Evolutionary conservation across 2,797 vertebrate species (phyloP).

Genomic region (Petrocephalus schoutedeni): DNA sequence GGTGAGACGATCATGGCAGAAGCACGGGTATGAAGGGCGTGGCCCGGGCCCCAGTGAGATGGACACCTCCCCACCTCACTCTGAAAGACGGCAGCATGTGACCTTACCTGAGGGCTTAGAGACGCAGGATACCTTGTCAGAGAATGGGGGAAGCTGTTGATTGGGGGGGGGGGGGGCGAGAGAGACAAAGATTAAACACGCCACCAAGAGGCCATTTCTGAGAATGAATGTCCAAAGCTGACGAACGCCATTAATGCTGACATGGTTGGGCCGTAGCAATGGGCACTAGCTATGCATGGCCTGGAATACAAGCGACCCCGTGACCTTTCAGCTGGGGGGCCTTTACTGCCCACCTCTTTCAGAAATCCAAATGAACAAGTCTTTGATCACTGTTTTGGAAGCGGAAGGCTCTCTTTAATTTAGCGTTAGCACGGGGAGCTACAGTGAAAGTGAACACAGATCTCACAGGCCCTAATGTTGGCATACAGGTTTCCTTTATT

Average conservation of each 20-base stretch:
- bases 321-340: neutral
- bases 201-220: neutral
- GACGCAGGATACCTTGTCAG: slow-evolving; percentile 78
- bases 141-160: slow-evolving; percentile 89
- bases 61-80: neutral
- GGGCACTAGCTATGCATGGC: neutral
- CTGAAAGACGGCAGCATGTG: no score
- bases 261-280: neutral
- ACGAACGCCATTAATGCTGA: neutral
- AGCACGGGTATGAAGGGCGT: neutral
- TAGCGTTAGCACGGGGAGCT: neutral
- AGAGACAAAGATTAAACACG: neutral
- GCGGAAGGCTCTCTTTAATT: neutral
- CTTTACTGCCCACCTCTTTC: neutral
- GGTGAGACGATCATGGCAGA: neutral
- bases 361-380: neutral
- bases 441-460: neutral
- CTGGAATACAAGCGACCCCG: neutral
- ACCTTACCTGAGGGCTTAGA: slow-evolving; percentile 80
- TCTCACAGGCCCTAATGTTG: neutral
- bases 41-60: neutral
- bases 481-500: neutral
- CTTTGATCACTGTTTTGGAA: neutral
- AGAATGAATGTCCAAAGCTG: neutral
- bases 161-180: neutral